Conservation (phyloP, 2,797 vertebrate genomes). For the Manis javanica region DNA sequence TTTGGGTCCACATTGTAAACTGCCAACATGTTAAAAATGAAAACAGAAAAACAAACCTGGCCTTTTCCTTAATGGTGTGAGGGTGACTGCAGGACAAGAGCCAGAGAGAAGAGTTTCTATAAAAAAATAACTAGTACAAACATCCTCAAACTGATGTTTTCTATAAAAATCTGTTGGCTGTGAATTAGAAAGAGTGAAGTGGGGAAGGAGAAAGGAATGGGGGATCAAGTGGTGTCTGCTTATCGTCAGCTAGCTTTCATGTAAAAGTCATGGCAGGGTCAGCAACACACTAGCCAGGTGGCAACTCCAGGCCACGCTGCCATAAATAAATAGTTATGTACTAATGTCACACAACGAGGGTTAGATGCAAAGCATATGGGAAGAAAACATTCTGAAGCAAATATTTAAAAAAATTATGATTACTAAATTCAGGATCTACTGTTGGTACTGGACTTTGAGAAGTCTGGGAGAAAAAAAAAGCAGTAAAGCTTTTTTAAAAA, state of each 20-base stretch:
- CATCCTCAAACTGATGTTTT: slow-evolving; percentile 79
- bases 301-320: slow-evolving; percentile 79
- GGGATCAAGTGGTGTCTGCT: slow-evolving; percentile 73
- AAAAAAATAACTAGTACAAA: slow-evolving; percentile 73
- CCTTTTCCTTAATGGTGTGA: slow-evolving; percentile 54
- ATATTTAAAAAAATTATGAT: slow-evolving; percentile 59
- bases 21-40: slow-evolving; percentile 68
- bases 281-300: slow-evolving; percentile 81
- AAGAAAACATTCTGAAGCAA: slow-evolving; percentile 71
- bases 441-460: slow-evolving; percentile 31
- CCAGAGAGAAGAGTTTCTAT: slow-evolving; percentile 67
- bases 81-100: slow-evolving; percentile 62
- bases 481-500: slow-evolving; percentile 21
- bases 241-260: slow-evolving; percentile 80
- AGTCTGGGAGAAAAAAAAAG: not conserved
- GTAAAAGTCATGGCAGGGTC: slow-evolving; percentile 82
- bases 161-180: slow-evolving; percentile 76
- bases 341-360: slow-evolving; percentile 79
- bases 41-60: slow-evolving; percentile 70
- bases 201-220: slow-evolving; percentile 65
- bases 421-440: slow-evolving; percentile 47
- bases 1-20: slow-evolving; percentile 70
- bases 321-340: slow-evolving; percentile 84
- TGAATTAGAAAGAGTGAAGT: slow-evolving; percentile 70
- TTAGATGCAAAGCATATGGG: slow-evolving; percentile 81